These are phyloP conservation scores for Chydorus sphaericus DNA, from an alignment of 2,888 invertebrate species.

Conservation along the genomic window DNA sequence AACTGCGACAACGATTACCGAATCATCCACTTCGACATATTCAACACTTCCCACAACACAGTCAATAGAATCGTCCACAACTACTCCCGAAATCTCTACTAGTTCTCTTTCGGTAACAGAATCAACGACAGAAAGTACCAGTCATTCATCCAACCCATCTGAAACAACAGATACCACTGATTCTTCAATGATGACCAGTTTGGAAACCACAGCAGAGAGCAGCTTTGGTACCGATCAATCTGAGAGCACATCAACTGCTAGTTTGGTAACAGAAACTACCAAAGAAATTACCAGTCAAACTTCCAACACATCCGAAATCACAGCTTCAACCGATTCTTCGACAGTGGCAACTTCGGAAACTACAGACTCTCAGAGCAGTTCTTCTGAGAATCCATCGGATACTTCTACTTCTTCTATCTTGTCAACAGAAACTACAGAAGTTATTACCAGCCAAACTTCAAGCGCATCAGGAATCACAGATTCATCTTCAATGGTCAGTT, in stretches of 20 bases:
- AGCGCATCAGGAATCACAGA: background rate
- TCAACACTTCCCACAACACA: background rate
- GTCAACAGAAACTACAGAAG: background rate
- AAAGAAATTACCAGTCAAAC: background rate
- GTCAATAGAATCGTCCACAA: background rate
- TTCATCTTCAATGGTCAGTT: background rate
- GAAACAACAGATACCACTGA: background rate
- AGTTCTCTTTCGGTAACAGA: background rate
- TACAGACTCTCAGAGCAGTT: background rate
- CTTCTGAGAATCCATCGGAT: background rate
- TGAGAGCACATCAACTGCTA: too few relatives aligned
- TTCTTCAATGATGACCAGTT: background rate
- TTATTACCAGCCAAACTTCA: too few relatives aligned
- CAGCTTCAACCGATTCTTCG: background rate
- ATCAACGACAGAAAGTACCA: constrained; percentile 1
- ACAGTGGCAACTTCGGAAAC: background rate
- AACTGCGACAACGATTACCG: background rate
- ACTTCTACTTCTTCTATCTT: background rate
- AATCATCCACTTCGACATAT: background rate
- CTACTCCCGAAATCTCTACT: background rate
- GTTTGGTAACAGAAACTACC: background rate
- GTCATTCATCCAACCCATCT: background rate
- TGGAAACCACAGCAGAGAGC: background rate
- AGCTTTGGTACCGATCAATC: too few relatives aligned
- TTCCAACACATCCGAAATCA: background rate